phyloP scores from a whole-genome alignment of 1,140 invertebrate genomes.

The Aphaenogaster ashmeadi region DNA sequence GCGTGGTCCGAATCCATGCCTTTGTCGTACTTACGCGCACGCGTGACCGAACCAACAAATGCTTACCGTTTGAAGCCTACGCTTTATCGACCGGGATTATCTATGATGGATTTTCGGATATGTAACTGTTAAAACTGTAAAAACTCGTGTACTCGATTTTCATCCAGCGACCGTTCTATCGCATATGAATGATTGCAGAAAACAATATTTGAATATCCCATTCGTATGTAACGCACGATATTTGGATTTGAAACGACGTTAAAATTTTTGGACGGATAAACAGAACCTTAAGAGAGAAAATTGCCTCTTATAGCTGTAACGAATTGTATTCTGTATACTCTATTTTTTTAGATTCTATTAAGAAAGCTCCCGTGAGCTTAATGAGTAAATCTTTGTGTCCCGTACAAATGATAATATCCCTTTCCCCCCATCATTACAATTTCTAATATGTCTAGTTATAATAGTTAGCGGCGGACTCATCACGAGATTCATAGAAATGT shows the following conservation, averaged over 20 bases:
- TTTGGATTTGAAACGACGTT: constrained; percentile 2
- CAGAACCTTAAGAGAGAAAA: not conserved
- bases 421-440: not conserved
- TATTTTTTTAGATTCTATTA: not conserved
- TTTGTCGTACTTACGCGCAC: not conserved
- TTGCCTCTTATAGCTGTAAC: not conserved
- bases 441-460: not conserved
- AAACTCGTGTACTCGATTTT: not conserved
- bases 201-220: not conserved
- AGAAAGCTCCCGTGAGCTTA: not conserved
- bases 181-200: constrained; percentile 10
- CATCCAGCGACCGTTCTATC: not conserved
- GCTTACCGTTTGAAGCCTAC: constrained; percentile 10
- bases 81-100: constrained; percentile 49
- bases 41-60: constrained; percentile 28
- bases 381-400: constrained; percentile 13
- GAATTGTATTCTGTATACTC: not conserved
- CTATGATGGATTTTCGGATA: constrained; percentile 16
- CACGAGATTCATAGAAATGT: not conserved
- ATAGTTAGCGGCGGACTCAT: not conserved
- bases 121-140: constrained; percentile 4
- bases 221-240: not conserved
- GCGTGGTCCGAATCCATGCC: constrained; percentile 14
- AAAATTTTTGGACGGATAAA: constrained; percentile 7
- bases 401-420: constrained; percentile 27